A percentile compares a stretch with the other conserved stretches of the same genome.
Conservation (phyloP, 2,888 invertebrate species). For the Perithous albicinctus region DNA sequence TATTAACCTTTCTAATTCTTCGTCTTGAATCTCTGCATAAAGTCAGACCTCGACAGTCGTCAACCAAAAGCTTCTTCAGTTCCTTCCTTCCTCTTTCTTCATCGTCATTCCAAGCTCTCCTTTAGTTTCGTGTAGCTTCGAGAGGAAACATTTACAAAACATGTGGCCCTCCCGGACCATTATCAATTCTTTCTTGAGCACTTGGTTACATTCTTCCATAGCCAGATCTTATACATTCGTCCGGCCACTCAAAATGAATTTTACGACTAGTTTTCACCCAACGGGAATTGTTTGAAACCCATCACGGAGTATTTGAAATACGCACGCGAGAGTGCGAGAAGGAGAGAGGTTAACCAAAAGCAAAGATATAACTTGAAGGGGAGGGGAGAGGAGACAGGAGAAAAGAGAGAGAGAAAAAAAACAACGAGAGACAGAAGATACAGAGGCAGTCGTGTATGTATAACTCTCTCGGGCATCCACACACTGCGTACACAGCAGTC, state of each 20-base stretch:
- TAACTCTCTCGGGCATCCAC: constrained; percentile 63
- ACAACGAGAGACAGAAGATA: constrained; percentile 33
- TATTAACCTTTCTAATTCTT: not conserved
- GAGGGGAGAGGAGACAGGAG: not conserved
- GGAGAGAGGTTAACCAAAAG: constrained; percentile 42
- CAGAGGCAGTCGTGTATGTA: constrained; percentile 39
- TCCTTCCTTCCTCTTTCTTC: not conserved
- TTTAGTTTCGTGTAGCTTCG: no score
- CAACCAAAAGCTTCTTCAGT: not conserved
- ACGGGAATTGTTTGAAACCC: constrained; percentile 52
- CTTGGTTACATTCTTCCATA: constrained; percentile 26
- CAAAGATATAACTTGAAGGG: constrained; percentile 7
- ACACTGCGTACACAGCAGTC: constrained; percentile 70
- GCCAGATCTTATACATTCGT: constrained; percentile 51
- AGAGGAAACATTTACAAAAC: constrained; percentile 59
- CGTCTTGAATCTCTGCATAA: no score
- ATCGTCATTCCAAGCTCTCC: not conserved
- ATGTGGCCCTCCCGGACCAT: constrained; percentile 53
- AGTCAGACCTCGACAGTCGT: no score
- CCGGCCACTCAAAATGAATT: constrained; percentile 56
- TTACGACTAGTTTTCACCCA: constrained; percentile 61
- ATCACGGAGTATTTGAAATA: constrained; percentile 19
- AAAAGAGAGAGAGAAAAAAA: constrained; percentile 3
- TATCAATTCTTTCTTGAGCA: constrained; percentile 36
- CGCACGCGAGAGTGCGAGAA: constrained; percentile 38